These are phyloP conservation scores for Drosophila barbarae DNA, from an alignment of 2,888 invertebrate species.

Conservation along the genomic window DNA sequence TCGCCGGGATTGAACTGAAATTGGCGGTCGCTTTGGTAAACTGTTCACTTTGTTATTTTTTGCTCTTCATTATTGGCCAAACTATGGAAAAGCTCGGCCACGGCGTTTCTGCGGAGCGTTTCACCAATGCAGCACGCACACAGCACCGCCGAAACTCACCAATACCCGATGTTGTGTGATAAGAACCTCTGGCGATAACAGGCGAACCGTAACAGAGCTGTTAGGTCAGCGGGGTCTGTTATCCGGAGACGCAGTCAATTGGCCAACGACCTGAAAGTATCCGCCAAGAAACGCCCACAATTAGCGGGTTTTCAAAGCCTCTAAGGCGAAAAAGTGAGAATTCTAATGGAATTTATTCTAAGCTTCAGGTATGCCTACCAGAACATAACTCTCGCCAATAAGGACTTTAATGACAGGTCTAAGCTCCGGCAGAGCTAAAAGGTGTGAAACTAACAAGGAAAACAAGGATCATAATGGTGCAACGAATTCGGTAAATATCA, in stretches of 20 bases:
- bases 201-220: conserved; percentile 26
- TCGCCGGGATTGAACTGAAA: conserved; percentile 36
- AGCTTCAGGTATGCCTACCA: too few species aligned
- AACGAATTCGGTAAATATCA: too few species aligned
- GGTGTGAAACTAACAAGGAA: too few species aligned
- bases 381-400: too few species aligned
- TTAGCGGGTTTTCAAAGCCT: neutral
- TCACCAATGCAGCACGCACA: conserved; percentile 33
- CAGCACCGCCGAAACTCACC: conserved; percentile 43
- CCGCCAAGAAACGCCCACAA: conserved; percentile 40
- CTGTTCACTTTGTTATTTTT: conserved; percentile 48
- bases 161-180: conserved; percentile 55
- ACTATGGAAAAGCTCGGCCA: conserved; percentile 57
- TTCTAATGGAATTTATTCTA: too few species aligned
- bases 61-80: conserved; percentile 50
- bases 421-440: too few species aligned
- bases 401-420: too few species aligned
- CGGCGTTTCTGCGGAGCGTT: conserved; percentile 28
- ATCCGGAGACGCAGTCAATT: conserved; percentile 13
- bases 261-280: conserved; percentile 2
- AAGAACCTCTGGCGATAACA: conserved; percentile 54
- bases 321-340: neutral
- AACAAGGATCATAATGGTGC: too few species aligned
- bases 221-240: conserved; percentile 22
- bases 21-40: conserved; percentile 39